These are phyloP conservation scores for Scelioninae gen. 1 DNA, from an alignment of 2,888 invertebrate genomes.

Conservation along the genomic window DNA sequence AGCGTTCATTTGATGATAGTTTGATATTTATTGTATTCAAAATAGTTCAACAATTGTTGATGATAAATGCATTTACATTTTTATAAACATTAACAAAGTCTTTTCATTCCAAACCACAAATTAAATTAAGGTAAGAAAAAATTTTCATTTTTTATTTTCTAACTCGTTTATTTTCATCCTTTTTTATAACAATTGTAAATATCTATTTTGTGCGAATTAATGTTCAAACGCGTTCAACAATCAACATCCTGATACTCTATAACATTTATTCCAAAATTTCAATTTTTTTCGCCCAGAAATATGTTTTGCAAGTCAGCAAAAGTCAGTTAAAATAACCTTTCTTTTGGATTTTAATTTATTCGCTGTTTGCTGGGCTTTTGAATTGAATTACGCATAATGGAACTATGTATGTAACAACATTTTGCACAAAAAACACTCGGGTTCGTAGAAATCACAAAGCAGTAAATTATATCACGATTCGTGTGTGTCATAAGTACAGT, in stretches of 20 bases:
- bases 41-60: too few species aligned
- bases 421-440: constrained; percentile 17
- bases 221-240: constrained; percentile 25
- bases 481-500: constrained; percentile 17
- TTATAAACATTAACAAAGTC: constrained; percentile 23
- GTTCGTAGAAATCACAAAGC: constrained; percentile 25
- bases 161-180: constrained; percentile 9
- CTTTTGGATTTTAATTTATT: too few species aligned
- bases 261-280: too few species aligned
- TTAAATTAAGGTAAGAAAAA: background rate
- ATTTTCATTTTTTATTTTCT: background rate
- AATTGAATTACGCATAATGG: background rate
- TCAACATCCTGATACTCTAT: constrained; percentile 22
- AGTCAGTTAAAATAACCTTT: too few species aligned
- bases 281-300: too few species aligned
- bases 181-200: constrained; percentile 34
- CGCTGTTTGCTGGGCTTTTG: too few species aligned
- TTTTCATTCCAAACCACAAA: background rate
- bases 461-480: constrained; percentile 18
- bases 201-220: constrained; percentile 43
- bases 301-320: too few species aligned
- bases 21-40: constrained; percentile 3
- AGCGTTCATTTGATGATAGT: background rate
- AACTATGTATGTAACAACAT: constrained; percentile 39
- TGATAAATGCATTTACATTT: constrained; percentile 37